Conservation (phyloP, 2,888 invertebrate species). For the Pediacus dermestoides region DNA sequence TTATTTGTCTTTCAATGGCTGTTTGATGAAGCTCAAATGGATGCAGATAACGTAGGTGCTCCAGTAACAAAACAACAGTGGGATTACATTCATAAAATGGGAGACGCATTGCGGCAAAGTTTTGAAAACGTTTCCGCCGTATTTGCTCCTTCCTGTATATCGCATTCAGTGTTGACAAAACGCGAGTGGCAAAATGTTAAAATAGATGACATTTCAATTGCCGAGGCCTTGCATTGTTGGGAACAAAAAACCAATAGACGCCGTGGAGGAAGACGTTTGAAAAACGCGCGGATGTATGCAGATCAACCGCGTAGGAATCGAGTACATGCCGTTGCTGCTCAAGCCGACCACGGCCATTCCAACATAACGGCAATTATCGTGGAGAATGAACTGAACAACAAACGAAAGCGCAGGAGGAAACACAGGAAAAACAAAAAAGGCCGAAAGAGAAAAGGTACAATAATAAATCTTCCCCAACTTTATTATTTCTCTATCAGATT, state of each 20-base stretch:
- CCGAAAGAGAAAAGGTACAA: constrained; percentile 36
- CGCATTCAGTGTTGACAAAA: constrained; percentile 84
- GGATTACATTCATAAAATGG: constrained; percentile 90
- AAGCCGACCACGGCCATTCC: no score
- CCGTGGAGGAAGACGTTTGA: constrained; percentile 32
- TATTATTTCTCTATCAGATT: no score
- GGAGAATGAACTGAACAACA: constrained; percentile 20
- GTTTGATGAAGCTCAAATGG: constrained; percentile 92
- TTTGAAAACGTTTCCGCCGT: constrained; percentile 82
- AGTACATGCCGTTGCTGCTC: no score
- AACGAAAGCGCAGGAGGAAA: constrained; percentile 30
- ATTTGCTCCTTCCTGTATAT: constrained; percentile 91
- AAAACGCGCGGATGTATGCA: constrained; percentile 16
- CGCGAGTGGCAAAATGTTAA: constrained; percentile 83
- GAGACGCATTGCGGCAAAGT: constrained; percentile 76
- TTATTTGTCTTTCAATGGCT: constrained; percentile 93
- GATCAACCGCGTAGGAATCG: constrained; percentile 20
- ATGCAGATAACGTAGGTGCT: constrained; percentile 86
- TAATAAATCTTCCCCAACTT: no score
- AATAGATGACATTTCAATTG: constrained; percentile 73
- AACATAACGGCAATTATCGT: no score
- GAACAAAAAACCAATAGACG: constrained; percentile 57
- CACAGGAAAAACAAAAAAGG: constrained; percentile 33
- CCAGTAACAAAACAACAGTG: constrained; percentile 87
- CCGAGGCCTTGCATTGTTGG: constrained; percentile 86